Conservation (phyloP, 1,140 invertebrate genomes). For the Tribolium castaneum region DNA sequence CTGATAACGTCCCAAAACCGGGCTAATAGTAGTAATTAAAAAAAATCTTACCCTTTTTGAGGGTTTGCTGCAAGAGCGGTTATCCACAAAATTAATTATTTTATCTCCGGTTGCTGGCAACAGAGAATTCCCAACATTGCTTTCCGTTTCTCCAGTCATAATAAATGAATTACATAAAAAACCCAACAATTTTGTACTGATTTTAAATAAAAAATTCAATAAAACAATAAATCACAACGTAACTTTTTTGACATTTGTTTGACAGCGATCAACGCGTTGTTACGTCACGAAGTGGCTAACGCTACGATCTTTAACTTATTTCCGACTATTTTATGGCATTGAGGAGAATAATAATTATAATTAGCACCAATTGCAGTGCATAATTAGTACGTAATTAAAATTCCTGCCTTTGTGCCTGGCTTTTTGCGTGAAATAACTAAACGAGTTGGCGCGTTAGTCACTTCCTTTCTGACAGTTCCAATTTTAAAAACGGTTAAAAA, state of each 20-base stretch:
- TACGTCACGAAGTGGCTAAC: background rate
- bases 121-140: constrained; percentile 15
- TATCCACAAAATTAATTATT: constrained; percentile 44
- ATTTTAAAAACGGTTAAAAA: constrained; percentile 1
- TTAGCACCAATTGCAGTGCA: too few species aligned
- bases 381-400: too few species aligned
- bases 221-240: background rate
- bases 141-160: constrained; percentile 44
- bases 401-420: too few species aligned
- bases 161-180: background rate
- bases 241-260: background rate
- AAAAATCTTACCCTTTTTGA: constrained; percentile 40
- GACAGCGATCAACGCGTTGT: too few species aligned
- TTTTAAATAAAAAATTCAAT: background rate
- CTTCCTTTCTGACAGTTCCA: background rate
- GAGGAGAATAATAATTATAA: too few species aligned
- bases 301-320: too few species aligned
- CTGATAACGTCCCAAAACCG: too few species aligned
- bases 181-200: background rate
- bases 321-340: too few species aligned
- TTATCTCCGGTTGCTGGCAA: constrained; percentile 35
- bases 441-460: background rate
- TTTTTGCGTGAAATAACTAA: too few species aligned
- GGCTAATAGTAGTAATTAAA: background rate
- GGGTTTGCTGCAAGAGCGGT: constrained; percentile 46